A percentile compares a stretch with the other conserved stretches of the same genome.
These are phyloP conservation scores for Boloria euphrosyne DNA, from an alignment of 2,888 invertebrate species.

Conservation along the genomic window DNA sequence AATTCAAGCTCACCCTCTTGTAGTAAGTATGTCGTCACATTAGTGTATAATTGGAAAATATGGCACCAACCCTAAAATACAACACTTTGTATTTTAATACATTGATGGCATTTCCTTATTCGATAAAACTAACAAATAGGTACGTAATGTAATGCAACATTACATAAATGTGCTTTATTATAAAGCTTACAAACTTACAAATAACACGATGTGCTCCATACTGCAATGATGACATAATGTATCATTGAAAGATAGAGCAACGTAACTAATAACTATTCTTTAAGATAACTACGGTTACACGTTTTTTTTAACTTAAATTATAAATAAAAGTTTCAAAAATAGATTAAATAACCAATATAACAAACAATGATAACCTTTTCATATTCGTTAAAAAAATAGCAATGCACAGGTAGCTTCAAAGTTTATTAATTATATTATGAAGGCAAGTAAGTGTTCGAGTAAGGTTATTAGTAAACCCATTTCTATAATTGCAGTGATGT, in stretches of 20 bases:
- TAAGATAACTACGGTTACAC: background rate
- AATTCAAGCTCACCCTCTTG: too few relatives aligned
- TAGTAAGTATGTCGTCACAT: too few relatives aligned
- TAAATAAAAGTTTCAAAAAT: too few relatives aligned
- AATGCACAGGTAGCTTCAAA: background rate
- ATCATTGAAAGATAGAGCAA: background rate
- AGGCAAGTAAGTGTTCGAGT: background rate
- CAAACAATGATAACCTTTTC: too few relatives aligned
- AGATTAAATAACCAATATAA: too few relatives aligned
- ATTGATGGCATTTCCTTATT: conserved; percentile 8
- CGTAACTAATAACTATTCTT: background rate
- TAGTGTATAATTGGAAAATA: too few relatives aligned
- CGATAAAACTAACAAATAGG: conserved; percentile 27
- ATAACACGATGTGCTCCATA: conserved; percentile 17
- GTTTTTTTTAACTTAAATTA: too few relatives aligned
- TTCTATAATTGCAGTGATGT: conserved; percentile 44
- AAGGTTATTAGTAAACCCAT: conserved; percentile 33
- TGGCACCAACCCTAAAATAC: too few relatives aligned
- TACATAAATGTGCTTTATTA: conserved; percentile 32
- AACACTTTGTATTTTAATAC: background rate
- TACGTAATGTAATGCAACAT: conserved; percentile 28
- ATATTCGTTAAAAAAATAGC: background rate
- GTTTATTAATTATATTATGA: conserved; percentile 9
- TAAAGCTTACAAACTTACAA: conserved; percentile 25
- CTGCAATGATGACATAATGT: conserved; percentile 3